phyloP scores from a whole-genome alignment of 2,797 vertebrate genomes.

The Telmatherina bonti region DNA sequence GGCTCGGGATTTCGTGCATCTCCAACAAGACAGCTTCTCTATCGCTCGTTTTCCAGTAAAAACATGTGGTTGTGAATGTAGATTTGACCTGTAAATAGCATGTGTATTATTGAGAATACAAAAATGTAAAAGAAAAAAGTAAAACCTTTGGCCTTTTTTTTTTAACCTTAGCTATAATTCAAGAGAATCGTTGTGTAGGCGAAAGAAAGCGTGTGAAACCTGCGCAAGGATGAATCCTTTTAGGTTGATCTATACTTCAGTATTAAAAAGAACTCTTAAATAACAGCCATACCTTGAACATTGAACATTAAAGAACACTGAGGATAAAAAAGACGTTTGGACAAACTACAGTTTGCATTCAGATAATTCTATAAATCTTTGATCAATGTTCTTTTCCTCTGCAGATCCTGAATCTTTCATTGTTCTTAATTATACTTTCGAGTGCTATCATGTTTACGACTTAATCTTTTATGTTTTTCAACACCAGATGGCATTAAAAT shows the following conservation, averaged over 20 bases:
- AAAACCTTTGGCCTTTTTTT: no score
- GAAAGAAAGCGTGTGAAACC: not conserved
- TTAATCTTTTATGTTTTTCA: not conserved
- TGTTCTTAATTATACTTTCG: not conserved
- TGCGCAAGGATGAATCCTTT: not conserved
- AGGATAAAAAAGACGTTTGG: no score
- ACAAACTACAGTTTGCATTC: no score
- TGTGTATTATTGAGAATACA: conserved; percentile 54
- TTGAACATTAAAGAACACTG: no score
- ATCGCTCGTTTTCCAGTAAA: conserved; percentile 52
- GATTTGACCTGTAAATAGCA: conserved; percentile 60
- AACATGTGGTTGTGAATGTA: conserved; percentile 67
- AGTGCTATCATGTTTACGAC: not conserved
- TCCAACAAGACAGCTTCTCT: conserved; percentile 52
- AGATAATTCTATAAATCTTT: no score
- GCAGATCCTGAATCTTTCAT: not conserved
- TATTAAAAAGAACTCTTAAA: not conserved
- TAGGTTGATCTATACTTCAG: not conserved
- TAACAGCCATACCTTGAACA: no score
- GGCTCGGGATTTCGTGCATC: conserved; percentile 51
- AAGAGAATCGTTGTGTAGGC: no score
- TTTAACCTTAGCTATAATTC: no score
- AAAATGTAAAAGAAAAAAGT: not conserved
- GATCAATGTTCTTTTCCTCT: not conserved
- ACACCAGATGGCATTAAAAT: not conserved